Percentiles rank a stretch among this genome's conserved stretches.
phyloP scores from a whole-genome alignment of 2,888 invertebrate genomes.

The Proisotoma minuta region DNA sequence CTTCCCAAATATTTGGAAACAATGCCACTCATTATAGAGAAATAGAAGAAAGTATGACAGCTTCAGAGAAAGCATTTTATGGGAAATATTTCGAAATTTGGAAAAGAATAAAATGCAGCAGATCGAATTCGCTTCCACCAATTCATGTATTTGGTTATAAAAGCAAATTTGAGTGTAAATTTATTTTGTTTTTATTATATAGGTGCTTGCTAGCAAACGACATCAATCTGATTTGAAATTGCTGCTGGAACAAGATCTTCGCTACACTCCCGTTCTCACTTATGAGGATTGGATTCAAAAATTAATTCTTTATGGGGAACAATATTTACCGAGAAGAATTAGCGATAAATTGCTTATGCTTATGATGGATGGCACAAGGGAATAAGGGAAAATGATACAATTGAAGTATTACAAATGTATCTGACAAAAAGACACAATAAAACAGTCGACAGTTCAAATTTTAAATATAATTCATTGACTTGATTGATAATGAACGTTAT shows the following conservation, averaged over 20 bases:
- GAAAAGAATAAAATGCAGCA: slow-evolving; percentile 14
- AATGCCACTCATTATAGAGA: slow-evolving; percentile 60
- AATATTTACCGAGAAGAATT: background rate
- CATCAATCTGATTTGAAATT: slow-evolving; percentile 19
- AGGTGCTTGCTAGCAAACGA: slow-evolving; percentile 10
- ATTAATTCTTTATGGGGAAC: background rate
- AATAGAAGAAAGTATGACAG: slow-evolving; percentile 63
- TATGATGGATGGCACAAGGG: background rate
- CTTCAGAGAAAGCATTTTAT: slow-evolving; percentile 62
- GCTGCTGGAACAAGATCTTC: slow-evolving; percentile 27
- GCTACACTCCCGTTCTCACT: background rate
- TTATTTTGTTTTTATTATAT: background rate
- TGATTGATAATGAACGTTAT: too few species aligned
- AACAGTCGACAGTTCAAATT: too few species aligned
- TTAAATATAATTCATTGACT: too few species aligned
- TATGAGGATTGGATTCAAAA: background rate
- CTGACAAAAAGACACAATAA: too few species aligned
- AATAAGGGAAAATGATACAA: too few species aligned
- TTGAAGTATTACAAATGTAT: too few species aligned
- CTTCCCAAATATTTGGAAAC: slow-evolving; percentile 64
- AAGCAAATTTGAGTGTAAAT: background rate
- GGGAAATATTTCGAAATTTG: slow-evolving; percentile 59
- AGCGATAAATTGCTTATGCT: background rate
- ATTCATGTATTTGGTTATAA: background rate
- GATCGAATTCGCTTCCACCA: background rate